Evolutionary conservation across 2,113 vertebrate species (phyloP), one percentile per base, ranked within the genome.

Genomic region (Melanocharis versteri): DNA sequence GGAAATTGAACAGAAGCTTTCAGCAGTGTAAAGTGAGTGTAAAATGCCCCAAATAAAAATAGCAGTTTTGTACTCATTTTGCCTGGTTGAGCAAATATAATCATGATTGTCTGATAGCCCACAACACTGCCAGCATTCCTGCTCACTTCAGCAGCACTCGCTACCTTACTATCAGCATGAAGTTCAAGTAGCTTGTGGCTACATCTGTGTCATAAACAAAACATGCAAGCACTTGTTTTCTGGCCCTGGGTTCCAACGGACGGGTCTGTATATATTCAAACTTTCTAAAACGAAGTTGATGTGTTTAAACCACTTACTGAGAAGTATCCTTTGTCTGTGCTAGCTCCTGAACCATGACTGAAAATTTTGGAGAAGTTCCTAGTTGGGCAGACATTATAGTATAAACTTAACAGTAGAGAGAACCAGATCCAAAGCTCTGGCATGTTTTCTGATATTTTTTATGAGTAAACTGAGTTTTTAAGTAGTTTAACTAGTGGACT

Each of bases 21-120:
- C 4, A 83, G 22, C n/a, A 77, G 47, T 61, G 37, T 71, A 93
- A 96, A 85, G n/a, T 45, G 50, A 86, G 47, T 70, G 50, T 83
- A 83, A 95, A 94, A 88, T 85, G 37, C n/a, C n/a, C 11, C 51
- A 90, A 28, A 94, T 88, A 66, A 88, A 92, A 90, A 68, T 10
- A 93, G 44, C 17, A 45, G 33, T 50, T 93, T 93, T 86, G 77
- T 73, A 90, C 58, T 69, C 58, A 65, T 92, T 95, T 90, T 93
- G 42, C 50, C 47, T 70, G 35, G 79, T 58, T 90, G 76, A 90
- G 47, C 62, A 97, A 91, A 90, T 80, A 72, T 20, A 35, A 70
- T 83, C 83, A 72, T 35, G 42, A 33, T 58, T 92, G 54, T 70
- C 76, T 83, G 40, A 70, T 39, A 77, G 33, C 42, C 27, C 33